Evolutionary conservation across 2,797 vertebrate species (phyloP).

Genomic region (Propithecus deckenii): DNA sequence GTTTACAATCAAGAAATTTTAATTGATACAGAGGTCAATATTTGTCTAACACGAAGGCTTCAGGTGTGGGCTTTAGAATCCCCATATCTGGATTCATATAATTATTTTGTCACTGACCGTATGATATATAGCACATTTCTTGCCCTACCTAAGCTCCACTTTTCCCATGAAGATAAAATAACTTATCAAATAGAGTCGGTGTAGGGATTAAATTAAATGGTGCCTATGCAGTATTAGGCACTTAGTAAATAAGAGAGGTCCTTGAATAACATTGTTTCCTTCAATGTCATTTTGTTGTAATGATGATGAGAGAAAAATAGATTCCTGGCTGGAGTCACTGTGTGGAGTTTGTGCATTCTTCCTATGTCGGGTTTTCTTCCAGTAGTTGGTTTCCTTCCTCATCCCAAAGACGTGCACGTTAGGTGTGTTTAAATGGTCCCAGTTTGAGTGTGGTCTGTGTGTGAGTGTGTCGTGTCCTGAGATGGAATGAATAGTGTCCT

Average conservation of each 20-base stretch:
- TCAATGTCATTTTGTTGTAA: not conserved
- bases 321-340: not conserved
- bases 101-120: not conserved
- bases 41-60: not conserved
- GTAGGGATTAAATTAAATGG: not conserved
- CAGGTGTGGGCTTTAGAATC: not conserved
- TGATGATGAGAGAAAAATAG: not conserved
- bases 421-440: not conserved
- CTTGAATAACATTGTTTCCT: not conserved
- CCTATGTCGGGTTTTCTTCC: too few relatives aligned
- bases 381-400: not conserved
- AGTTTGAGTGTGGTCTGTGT: not conserved
- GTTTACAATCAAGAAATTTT: not conserved
- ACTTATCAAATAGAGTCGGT: not conserved
- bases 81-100: not conserved
- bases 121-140: not conserved
- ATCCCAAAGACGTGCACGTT: not conserved
- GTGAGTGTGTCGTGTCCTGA: not conserved
- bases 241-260: not conserved
- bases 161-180: not conserved
- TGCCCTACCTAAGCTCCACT: not conserved
- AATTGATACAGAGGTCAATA: not conserved
- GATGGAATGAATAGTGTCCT: not conserved
- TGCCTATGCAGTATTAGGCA: not conserved
- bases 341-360: not conserved